Conservation (phyloP, 2,888 invertebrate species). For the Mechanitis mazaeus region DNA sequence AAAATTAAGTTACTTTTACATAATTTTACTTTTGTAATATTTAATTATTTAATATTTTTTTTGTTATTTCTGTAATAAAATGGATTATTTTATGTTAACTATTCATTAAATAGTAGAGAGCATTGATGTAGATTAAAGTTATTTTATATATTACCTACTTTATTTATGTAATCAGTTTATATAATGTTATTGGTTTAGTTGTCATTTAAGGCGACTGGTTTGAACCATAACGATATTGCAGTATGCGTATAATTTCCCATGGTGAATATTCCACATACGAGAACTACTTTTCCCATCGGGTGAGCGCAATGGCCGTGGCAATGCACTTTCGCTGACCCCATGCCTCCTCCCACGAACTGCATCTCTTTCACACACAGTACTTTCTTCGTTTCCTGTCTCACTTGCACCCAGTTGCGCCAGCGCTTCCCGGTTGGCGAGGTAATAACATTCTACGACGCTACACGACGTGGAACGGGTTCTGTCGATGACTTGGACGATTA, state of each 20-base stretch:
- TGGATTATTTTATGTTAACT: too few relatives aligned
- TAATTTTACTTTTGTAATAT: not conserved
- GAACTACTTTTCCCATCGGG: constrained; percentile 70
- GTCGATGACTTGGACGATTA: constrained; percentile 71
- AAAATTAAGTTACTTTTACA: not conserved
- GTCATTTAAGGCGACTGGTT: constrained; percentile 1
- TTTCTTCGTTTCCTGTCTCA: constrained; percentile 54
- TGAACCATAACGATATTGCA: constrained; percentile 21
- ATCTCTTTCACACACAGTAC: constrained; percentile 57
- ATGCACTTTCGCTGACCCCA: constrained; percentile 76
- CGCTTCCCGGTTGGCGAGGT: constrained; percentile 61
- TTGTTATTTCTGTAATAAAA: too few relatives aligned
- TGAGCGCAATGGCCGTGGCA: constrained; percentile 70
- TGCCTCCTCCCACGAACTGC: constrained; percentile 64
- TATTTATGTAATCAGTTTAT: not conserved
- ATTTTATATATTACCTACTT: not conserved
- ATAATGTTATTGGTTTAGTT: not conserved
- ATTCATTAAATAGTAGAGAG: too few relatives aligned
- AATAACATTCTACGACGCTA: constrained; percentile 74
- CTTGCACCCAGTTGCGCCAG: constrained; percentile 61
- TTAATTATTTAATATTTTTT: too few relatives aligned
- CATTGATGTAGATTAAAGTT: not conserved
- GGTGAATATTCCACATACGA: constrained; percentile 55
- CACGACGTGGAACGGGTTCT: constrained; percentile 74
- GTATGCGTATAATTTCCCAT: constrained; percentile 42